Evolutionary conservation across 2,888 invertebrate species (phyloP).

Genomic region (Epistrophella euchroma): DNA sequence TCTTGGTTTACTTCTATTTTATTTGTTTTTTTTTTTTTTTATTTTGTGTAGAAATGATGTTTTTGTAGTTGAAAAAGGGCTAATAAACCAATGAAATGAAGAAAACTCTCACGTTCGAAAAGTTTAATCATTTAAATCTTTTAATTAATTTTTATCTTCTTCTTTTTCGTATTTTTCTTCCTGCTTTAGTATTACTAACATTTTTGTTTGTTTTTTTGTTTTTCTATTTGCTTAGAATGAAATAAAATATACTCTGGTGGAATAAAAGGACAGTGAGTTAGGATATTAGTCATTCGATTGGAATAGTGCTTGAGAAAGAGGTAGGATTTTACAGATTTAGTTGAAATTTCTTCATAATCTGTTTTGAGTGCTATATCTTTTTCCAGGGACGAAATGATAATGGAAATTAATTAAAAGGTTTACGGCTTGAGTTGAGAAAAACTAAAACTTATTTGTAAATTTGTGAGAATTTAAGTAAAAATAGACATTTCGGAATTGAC

Average conservation of each 20-base stretch:
- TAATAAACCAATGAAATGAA: conserved; percentile 7
- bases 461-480: no score
- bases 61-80: not conserved
- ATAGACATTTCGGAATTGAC: no score
- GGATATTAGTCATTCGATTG: conserved; percentile 3
- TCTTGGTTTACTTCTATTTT: not conserved
- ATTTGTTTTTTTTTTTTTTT: not conserved
- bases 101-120: conserved; percentile 47
- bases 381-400: not conserved
- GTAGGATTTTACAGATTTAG: not conserved
- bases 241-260: not conserved
- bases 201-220: not conserved
- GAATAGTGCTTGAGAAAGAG: conserved; percentile 7
- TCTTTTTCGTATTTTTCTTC: not conserved
- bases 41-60: not conserved
- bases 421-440: not conserved
- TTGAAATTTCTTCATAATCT: conserved; percentile 20
- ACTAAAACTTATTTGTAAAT: not conserved
- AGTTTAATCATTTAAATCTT: conserved; percentile 65
- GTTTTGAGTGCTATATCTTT: not conserved
- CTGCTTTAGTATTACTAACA: not conserved
- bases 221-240: not conserved
- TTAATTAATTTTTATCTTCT: conserved; percentile 65
- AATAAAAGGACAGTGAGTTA: not conserved
- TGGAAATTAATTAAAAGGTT: not conserved